These are phyloP conservation scores for Dendrocincla fuliginosa DNA, from an alignment of 2,797 vertebrate genomes.

Conservation along the genomic window DNA sequence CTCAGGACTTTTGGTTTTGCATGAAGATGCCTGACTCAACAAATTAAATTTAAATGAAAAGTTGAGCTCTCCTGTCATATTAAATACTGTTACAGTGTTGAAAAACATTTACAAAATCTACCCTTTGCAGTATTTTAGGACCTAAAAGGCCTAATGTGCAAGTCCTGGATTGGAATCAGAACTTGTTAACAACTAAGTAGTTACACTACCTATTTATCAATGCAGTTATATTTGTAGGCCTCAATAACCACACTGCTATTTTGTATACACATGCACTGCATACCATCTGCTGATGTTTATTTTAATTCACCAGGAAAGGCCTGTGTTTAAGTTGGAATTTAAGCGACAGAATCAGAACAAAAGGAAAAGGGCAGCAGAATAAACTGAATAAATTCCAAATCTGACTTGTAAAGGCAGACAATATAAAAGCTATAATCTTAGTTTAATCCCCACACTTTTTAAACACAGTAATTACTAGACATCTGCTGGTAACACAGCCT, in stretches of 20 bases:
- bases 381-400: conserved; percentile 79
- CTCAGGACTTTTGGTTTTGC: neutral
- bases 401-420: conserved; percentile 80
- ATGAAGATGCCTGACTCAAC: neutral
- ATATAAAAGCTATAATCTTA: conserved; percentile 89
- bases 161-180: neutral
- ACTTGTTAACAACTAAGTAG: conserved; percentile 33
- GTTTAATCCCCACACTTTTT: conserved; percentile 75
- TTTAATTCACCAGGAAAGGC: conserved; percentile 75
- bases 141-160: neutral
- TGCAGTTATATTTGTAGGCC: conserved; percentile 29
- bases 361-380: conserved; percentile 76
- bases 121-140: neutral
- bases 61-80: neutral
- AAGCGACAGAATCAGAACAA: conserved; percentile 79
- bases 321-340: conserved; percentile 74
- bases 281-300: conserved; percentile 77
- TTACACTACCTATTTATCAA: conserved; percentile 34
- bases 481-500: conserved; percentile 78
- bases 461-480: conserved; percentile 82
- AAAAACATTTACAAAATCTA: neutral
- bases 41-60: neutral
- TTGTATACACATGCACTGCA: conserved; percentile 58
- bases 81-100: neutral
- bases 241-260: conserved; percentile 48